Evolutionary conservation across 2,797 vertebrate genomes (phyloP).

Genomic region (Emydoidea blandingii): DNA sequence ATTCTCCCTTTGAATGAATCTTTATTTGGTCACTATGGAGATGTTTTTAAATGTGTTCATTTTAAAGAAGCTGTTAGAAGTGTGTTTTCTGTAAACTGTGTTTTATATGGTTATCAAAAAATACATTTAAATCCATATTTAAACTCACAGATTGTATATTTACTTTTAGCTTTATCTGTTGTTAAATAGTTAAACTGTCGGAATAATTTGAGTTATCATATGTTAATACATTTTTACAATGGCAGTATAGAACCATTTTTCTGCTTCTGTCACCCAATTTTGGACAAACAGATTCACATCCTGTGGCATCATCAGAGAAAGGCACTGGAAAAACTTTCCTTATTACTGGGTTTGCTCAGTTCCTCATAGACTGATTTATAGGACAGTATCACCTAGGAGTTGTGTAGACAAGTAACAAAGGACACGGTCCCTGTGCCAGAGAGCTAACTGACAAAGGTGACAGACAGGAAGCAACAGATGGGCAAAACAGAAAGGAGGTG

Average conservation of each 20-base stretch:
- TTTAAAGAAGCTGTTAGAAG: background rate
- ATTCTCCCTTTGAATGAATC: background rate
- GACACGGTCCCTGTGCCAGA: background rate
- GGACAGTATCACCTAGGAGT: background rate
- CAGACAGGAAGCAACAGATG: background rate
- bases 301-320: background rate
- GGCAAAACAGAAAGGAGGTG: background rate
- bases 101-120: background rate
- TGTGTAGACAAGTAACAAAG: background rate
- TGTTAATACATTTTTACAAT: background rate
- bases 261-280: background rate
- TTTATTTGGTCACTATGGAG: background rate
- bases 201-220: background rate
- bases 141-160: background rate
- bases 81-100: background rate
- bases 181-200: background rate
- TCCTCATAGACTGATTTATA: background rate
- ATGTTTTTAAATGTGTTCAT: background rate
- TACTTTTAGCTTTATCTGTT: background rate
- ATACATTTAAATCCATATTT: background rate
- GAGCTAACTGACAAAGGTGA: background rate
- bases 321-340: background rate
- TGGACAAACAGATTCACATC: background rate
- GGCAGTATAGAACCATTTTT: background rate
- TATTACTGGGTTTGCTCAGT: background rate